Evolutionary conservation across 2,113 vertebrate species (phyloP), one percentile per base, ranked within the genome.

Genomic region (Passer montanus): DNA sequence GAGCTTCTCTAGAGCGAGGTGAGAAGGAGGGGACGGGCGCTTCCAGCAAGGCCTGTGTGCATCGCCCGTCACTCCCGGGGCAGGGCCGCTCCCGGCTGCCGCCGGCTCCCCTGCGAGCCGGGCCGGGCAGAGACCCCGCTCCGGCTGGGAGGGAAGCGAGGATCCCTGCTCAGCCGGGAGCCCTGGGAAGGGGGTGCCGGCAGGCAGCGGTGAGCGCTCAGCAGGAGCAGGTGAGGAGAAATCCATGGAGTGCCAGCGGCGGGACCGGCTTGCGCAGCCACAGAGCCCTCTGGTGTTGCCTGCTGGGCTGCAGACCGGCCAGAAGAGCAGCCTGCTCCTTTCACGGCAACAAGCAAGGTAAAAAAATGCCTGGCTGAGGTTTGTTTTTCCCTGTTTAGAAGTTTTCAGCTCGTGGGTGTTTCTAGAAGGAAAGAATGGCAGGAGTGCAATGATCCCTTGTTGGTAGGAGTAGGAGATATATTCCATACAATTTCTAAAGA

Each of bases 271-370:
- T 53, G 90, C 20, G 95, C 94, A 90, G 89, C 92, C 92, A 97
- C 94, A 95, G 97, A 95, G 95, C 95, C 94, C 95, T 94, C 96
- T 97, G 17, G 53, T 88, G 95, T 95, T 66, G 35, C 47, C 72
- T 86, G 78, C 79, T 6, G 84, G 53, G 35, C 15, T 91, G 91
- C 95, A 73, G 78, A 89, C 6, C 49, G 3, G 69, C 20, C 84
- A 6, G 14, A 15, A 21, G 62, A 90, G 33, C 67, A 18, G 88
- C 14, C 26, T 7, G 80, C 20, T n/a, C 16, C 28, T 52, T 56
- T 52, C 35, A 5, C 19, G 4, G 21, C 19, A 44, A 16, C 18
- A 7, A 55, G 30, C 13, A 46, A 11, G 44, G 37, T 78, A 35
- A 77, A n/a, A 43, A 82, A 56, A 79, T 14, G 8, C 66, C 11